Evolutionary conservation across 2,888 invertebrate genomes (phyloP), one percentile per base, ranked within the genome.

Genomic region (Ophion ellenae): DNA sequence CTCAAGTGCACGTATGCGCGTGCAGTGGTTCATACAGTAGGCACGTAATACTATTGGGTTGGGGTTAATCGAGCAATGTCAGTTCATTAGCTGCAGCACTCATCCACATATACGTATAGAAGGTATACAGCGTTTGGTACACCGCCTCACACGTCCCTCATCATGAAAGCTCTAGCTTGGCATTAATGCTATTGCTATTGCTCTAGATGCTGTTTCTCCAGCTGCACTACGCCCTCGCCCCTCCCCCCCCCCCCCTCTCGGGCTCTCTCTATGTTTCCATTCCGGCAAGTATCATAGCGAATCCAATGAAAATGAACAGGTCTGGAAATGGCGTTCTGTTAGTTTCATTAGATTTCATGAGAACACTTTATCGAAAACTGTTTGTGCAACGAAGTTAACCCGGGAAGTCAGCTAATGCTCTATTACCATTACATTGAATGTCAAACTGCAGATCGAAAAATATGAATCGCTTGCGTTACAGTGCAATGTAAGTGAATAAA

Each of bases 31-130:
- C 75, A 81, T 81, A 71, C 66, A 66, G 80, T 74, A 88, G 90
- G 89, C 90, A 89, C 89, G 89, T 91, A 92, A 91, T 91, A 91
- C 88, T 90, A 86, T 81, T 88, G 88, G 87, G 90, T 90, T 89
- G 90, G 90, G 90, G 91, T 93, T 92, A 93, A 93, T 93, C 91
- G 92, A 88, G 89, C 91, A 90, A 92, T 91, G 90, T 90, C 90
- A 92, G 92, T 93, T 93, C 93, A 93, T 93, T 93, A 93, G 91
- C 91, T 90, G 92, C 90, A 84, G 70, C 84, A 90, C 82, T 59
- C 78, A 57, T 73, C 45, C 61, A 66, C 32, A 75, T 76, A 66
- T 74, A 73, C 24, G n/a, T 59, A 28, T 61, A 87, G 85, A 28
- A 20, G n/a, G 57, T 20, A 85, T 81, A 75, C 67, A 20, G 64